A percentile compares a stretch with the other conserved stretches of the same genome.
Evolutionary conservation across 2,888 invertebrate species (phyloP).

Genomic region (Tetragonula carbonaria): DNA sequence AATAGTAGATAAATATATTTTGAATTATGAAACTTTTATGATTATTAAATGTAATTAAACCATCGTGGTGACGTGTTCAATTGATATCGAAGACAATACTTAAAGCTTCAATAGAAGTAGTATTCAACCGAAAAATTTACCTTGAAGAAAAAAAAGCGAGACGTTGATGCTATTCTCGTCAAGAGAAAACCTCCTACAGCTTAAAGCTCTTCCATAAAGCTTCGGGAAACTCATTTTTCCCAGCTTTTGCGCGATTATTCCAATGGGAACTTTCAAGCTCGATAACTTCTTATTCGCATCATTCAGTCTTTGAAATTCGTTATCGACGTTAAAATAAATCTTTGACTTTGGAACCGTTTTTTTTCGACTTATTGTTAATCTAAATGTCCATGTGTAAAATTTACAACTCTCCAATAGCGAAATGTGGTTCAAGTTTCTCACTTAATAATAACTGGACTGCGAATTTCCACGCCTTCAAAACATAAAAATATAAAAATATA

Average conservation of each 20-base stretch:
- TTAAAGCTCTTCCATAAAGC: slow-evolving; percentile 10
- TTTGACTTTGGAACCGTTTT: not conserved
- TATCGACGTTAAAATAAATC: slow-evolving; percentile 48
- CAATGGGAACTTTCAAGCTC: slow-evolving; percentile 32
- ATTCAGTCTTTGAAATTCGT: slow-evolving; percentile 28
- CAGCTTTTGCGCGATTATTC: not conserved
- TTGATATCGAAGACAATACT: not conserved
- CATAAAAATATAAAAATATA: not conserved
- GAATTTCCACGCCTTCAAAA: not conserved
- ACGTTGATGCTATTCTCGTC: not conserved
- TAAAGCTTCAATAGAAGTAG: not conserved
- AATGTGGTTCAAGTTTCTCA: slow-evolving; percentile 5
- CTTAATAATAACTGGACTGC: not conserved
- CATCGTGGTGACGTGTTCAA: no score
- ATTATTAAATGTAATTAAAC: not conserved
- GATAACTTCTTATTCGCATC: slow-evolving; percentile 40
- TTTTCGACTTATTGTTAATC: not conserved
- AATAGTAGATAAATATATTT: not conserved
- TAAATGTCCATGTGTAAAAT: not conserved
- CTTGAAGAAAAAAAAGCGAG: not conserved
- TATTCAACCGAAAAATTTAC: slow-evolving; percentile 10
- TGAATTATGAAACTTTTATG: not conserved
- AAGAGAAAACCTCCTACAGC: not conserved
- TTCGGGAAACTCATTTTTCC: slow-evolving; percentile 32
- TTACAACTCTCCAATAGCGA: not conserved